Conservation (phyloP, 2,888 invertebrate genomes). For the Drosophila mayaguana region DNA sequence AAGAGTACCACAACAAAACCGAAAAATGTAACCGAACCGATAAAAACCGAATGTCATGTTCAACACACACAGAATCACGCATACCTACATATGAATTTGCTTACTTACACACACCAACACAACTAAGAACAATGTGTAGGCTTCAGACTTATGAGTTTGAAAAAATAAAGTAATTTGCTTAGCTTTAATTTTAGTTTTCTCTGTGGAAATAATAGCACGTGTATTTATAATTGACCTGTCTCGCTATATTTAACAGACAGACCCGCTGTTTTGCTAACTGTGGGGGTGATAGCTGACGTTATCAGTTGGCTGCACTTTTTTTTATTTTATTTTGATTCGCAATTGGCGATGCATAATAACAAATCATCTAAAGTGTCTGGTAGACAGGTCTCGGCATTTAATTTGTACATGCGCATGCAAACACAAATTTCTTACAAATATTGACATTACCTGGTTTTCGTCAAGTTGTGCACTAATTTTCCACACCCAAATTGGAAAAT, state of each 20-base stretch:
- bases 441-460: slow-evolving; percentile 21
- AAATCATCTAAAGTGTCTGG: slow-evolving; percentile 22
- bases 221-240: slow-evolving; percentile 22
- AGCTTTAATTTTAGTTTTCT: neutral
- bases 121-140: slow-evolving; percentile 1
- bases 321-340: slow-evolving; percentile 33
- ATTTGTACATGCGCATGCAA: neutral
- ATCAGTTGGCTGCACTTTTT: slow-evolving; percentile 34
- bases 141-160: neutral
- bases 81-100: neutral
- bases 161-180: neutral
- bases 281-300: slow-evolving; percentile 24
- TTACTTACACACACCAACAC: neutral
- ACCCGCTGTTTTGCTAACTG: slow-evolving; percentile 4
- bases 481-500: slow-evolving; percentile 9
- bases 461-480: slow-evolving; percentile 25
- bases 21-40: slow-evolving; percentile 3
- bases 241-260: neutral
- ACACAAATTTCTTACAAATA: neutral
- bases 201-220: slow-evolving; percentile 12
- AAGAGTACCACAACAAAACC: neutral
- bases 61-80: neutral
- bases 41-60: slow-evolving; percentile 14
- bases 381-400: slow-evolving; percentile 7
- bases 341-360: slow-evolving; percentile 24